Evolutionary conservation across 1,140 invertebrate genomes (phyloP).

Genomic region (Drepana arcuata): DNA sequence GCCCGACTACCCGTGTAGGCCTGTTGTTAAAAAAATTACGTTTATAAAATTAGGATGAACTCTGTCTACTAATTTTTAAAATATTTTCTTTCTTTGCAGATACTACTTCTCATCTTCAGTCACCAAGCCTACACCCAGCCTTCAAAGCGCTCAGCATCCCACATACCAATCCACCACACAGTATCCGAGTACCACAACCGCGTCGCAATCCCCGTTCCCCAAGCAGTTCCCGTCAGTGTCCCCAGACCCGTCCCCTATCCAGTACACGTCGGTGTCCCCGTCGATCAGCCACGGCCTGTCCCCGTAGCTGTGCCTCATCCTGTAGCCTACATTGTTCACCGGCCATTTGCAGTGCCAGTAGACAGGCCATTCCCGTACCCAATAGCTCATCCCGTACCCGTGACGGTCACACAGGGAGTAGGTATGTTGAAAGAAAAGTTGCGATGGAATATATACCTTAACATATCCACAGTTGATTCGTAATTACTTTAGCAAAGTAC

Average conservation of each 20-base stretch:
- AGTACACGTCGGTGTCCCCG: conserved; percentile 45
- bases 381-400: conserved; percentile 50
- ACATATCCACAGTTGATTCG: too few relatives aligned
- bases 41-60: background rate
- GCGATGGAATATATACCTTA: too few relatives aligned
- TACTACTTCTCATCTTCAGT: background rate
- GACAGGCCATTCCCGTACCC: conserved; percentile 48
- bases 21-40: background rate
- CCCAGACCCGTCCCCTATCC: conserved; percentile 43
- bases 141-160: too few relatives aligned
- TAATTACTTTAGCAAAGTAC: too few relatives aligned
- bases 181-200: conserved; percentile 42
- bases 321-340: conserved; percentile 36
- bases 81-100: too few relatives aligned
- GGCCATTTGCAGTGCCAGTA: conserved; percentile 47
- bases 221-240: conserved; percentile 41
- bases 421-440: too few relatives aligned
- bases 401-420: conserved; percentile 50
- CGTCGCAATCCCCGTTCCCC: conserved; percentile 44
- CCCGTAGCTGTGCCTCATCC: conserved; percentile 50
- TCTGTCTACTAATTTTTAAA: too few relatives aligned
- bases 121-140: too few relatives aligned
- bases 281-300: conserved; percentile 45
- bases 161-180: conserved; percentile 32
- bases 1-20: background rate